Conservation (phyloP, 2,888 invertebrate genomes). For the Eupithecia subumbrata region DNA sequence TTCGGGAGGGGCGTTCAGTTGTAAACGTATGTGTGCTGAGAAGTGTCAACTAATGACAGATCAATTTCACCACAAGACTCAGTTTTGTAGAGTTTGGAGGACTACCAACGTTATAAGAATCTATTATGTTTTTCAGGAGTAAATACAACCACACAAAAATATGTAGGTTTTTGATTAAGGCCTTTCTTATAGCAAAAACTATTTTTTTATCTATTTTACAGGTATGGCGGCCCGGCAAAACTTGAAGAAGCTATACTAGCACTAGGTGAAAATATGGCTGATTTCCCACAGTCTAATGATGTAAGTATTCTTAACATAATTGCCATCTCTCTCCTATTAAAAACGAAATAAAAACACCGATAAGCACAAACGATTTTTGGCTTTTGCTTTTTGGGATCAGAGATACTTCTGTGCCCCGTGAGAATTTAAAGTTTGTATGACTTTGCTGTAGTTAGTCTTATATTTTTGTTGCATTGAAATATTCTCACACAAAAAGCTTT, state of each 20-base stretch:
- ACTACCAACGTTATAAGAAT: neutral
- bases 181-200: neutral
- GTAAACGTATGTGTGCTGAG: neutral
- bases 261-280: constrained; percentile 63
- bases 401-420: no score
- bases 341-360: neutral
- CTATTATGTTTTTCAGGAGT: neutral
- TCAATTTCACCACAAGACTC: neutral
- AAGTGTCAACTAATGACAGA: neutral
- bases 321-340: neutral
- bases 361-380: neutral
- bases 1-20: neutral
- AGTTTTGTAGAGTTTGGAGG: neutral
- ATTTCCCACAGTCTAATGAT: constrained; percentile 43
- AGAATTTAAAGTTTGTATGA: no score
- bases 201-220: constrained; percentile 47
- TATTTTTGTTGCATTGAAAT: no score
- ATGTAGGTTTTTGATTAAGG: no score
- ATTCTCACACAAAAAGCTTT: no score
- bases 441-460: no score
- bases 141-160: neutral
- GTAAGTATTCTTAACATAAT: constrained; percentile 52
- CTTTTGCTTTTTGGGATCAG: neutral
- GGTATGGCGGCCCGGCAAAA: constrained; percentile 77
- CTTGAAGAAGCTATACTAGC: constrained; percentile 64